Evolutionary conservation across 2,113 vertebrate species (phyloP).

Genomic region (Paralichthys olivaceus): DNA sequence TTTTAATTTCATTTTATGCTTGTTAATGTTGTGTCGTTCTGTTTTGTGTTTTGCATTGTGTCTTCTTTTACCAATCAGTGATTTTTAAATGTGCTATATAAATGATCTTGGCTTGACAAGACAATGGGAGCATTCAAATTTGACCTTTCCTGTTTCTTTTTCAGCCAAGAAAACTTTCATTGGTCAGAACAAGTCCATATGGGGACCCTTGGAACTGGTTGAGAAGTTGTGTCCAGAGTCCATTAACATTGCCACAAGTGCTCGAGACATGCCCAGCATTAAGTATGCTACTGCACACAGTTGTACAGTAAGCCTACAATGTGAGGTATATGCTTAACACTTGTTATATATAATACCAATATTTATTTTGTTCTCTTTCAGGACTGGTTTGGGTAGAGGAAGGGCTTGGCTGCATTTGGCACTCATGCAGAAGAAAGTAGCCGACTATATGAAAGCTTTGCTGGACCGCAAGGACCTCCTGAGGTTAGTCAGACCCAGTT

Average conservation of each 20-base stretch:
- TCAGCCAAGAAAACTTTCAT: conserved; percentile 96
- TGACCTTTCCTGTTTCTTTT: background rate
- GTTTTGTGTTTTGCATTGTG: background rate
- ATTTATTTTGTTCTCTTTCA: conserved; percentile 61
- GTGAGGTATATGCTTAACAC: background rate
- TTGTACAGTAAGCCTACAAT: background rate
- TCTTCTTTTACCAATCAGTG: background rate
- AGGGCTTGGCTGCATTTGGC: conserved; percentile 97
- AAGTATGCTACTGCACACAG: conserved; percentile 84
- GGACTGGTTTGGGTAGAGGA: conserved; percentile 92
- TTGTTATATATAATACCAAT: background rate
- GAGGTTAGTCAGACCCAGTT: conserved; percentile 81
- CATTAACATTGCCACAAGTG: conserved; percentile 92
- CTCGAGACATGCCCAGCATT: conserved; percentile 93
- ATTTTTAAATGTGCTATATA: background rate
- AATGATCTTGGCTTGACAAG: background rate
- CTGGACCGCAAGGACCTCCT: conserved; percentile 92
- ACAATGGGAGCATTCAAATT: too few relatives aligned
- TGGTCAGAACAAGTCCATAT: conserved; percentile 95
- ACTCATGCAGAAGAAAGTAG: conserved; percentile 98
- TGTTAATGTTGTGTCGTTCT: background rate
- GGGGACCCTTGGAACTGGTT: conserved; percentile 95
- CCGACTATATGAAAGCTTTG: conserved; percentile 94
- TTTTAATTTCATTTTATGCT: background rate
- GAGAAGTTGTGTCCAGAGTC: conserved; percentile 97